These are phyloP conservation scores for Drosophila basisetae DNA, from an alignment of 2,888 invertebrate genomes.

Conservation along the genomic window DNA sequence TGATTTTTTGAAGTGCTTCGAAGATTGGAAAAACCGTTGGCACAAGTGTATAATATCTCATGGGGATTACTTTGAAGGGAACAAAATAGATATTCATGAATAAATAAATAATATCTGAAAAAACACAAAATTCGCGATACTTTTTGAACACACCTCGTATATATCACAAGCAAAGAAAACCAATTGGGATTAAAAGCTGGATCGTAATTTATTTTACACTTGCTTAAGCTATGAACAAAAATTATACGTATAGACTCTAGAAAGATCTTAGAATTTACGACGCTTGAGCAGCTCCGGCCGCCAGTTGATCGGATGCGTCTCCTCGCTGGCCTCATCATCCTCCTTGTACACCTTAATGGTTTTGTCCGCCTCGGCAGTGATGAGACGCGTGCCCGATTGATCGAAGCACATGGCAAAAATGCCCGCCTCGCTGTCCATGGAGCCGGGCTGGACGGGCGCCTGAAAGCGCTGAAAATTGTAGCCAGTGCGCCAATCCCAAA, in stretches of 20 bases:
- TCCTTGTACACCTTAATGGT: slow-evolving; percentile 99
- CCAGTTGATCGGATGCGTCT: slow-evolving; percentile 98
- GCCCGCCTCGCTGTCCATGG: slow-evolving; percentile 99
- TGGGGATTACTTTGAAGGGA: no score
- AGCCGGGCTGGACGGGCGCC: slow-evolving; percentile 98
- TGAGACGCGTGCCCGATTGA: slow-evolving; percentile 96
- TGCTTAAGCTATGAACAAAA: not conserved
- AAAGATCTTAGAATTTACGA: slow-evolving; percentile 90
- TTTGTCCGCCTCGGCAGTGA: slow-evolving; percentile 99
- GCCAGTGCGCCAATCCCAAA: slow-evolving; percentile 99
- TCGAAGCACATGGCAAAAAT: slow-evolving; percentile 98
- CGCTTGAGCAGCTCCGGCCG: slow-evolving; percentile 97
- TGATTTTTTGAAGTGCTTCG: no score
- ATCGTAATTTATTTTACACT: slow-evolving; percentile 12
- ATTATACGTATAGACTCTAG: slow-evolving; percentile 7
- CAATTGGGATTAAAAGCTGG: not conserved
- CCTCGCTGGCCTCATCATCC: slow-evolving; percentile 98
- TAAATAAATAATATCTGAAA: no score
- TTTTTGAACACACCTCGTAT: no score
- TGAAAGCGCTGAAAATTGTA: slow-evolving; percentile 98
- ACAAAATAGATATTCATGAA: no score
- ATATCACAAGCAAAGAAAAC: not conserved
- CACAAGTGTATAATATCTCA: no score
- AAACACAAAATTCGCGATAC: no score
- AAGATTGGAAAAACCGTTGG: no score